Evolutionary conservation across 2,888 invertebrate species (phyloP).

Genomic region (Ctena decussata): DNA sequence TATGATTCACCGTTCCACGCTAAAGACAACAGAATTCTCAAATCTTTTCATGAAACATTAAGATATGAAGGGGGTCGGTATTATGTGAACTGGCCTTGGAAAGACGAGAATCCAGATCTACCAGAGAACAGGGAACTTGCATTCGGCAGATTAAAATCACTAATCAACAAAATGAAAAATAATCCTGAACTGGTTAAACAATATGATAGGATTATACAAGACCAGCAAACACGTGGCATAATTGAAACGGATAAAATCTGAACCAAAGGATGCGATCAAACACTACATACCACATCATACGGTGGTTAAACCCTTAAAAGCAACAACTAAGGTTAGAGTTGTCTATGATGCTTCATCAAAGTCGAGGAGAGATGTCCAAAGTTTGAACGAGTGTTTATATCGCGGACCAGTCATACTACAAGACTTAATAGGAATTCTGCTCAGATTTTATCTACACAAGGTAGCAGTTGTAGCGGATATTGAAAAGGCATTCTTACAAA

Average conservation of each 20-base stretch:
- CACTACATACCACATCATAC: conserved; percentile 45
- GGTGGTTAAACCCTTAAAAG: conserved; percentile 22
- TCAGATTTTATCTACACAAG: conserved; percentile 24
- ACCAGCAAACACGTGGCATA: conserved; percentile 30
- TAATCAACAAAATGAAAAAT: conserved; percentile 10
- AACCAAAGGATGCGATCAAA: neutral
- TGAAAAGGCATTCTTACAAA: conserved; percentile 31
- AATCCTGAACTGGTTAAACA: conserved; percentile 19
- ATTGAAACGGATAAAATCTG: conserved; percentile 33
- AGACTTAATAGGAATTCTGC: conserved; percentile 28
- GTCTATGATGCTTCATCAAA: conserved; percentile 36
- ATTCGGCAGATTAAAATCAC: conserved; percentile 27
- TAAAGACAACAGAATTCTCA: conserved; percentile 2
- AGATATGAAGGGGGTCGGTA: conserved; percentile 26
- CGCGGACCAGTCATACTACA: conserved; percentile 33
- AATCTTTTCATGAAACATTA: conserved; percentile 24
- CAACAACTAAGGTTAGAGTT: conserved; percentile 24
- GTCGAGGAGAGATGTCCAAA: neutral
- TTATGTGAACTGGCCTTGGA: conserved; percentile 42
- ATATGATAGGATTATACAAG: conserved; percentile 27
- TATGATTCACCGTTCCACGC: neutral
- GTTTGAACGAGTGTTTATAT: conserved; percentile 47
- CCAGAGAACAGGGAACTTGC: conserved; percentile 33
- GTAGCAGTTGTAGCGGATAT: conserved; percentile 28
- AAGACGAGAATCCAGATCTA: conserved; percentile 15